Base-by-base conservation (phyloP, 2,797 vertebrate species). In the Siniperca scherzeri region DNA sequence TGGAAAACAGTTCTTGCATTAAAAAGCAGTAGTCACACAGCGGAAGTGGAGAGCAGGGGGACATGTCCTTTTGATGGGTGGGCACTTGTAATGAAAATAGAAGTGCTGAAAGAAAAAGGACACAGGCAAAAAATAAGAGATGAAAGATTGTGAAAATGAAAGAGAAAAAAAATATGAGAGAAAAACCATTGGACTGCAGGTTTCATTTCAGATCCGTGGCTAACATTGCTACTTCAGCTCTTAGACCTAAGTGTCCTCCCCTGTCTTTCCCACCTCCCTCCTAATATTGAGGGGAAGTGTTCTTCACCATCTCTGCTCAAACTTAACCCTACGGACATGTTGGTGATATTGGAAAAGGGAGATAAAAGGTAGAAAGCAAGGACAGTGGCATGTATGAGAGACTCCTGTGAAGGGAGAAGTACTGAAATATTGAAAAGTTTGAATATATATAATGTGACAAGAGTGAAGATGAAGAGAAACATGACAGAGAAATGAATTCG, bases 351-450 rank as follows among this genome's bases (percentile, higher is more conserved):
- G 66, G 53, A 84, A 73, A 60, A 36, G 12, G 27, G 59, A 70
- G 70, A 79, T 77, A 81, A 88, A 83, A 81, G 56, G 21, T 22
- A 55, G 64, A 82, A 66, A 59, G 59, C 22, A 25, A 48, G 56
- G 12, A 42, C 44, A 25, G 25, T 38, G 30, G 22, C n/a, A 48
- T 48, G 38, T 33, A 52, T 44, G 67, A 65, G 36, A 57, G 59
- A 68, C 40, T 57, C 27, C 21, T 56, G 56, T 65, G 65, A 84
- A 66, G 60, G 7, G 10, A 55, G 11, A 72, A 21, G 30, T 46
- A 25, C 38, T 69, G 48, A 81, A 76, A 77, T 72, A 85, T 75
- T 84, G 42, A 84, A 59, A 55, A 75, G 44, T 69, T 76, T 11
- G 71, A 57, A 71, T 14, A 69, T 52, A 69, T 60, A 19, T 55